Evolutionary conservation across 2,113 vertebrate species (phyloP).

Genomic region (Chionis minor): DNA sequence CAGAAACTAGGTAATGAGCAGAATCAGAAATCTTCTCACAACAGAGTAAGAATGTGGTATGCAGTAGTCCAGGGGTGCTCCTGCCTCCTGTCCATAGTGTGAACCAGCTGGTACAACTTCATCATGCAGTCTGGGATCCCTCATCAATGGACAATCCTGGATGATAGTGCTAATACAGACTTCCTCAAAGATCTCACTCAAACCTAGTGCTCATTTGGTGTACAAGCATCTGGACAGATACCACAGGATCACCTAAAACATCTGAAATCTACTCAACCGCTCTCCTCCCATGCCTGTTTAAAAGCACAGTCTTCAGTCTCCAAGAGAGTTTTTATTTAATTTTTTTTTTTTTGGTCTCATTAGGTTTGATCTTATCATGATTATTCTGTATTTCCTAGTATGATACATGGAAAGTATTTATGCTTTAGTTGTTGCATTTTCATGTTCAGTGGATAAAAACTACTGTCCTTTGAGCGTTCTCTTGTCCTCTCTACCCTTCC

Average conservation of each 20-base stretch:
- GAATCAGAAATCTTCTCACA: neutral
- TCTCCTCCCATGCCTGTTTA: neutral
- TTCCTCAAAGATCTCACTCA: neutral
- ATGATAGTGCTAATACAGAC: neutral
- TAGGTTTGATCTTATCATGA: neutral
- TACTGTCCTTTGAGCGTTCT: neutral
- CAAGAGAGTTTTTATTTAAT: neutral
- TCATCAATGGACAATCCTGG: neutral
- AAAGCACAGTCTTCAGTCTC: neutral
- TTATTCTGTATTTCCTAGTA: neutral
- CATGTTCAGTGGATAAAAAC: neutral
- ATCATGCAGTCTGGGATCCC: neutral
- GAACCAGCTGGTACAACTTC: neutral
- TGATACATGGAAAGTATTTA: neutral
- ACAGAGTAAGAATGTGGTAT: neutral
- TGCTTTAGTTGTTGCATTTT: neutral
- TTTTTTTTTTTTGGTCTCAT: neutral
- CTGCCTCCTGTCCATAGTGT: neutral
- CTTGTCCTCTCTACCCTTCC: neutral
- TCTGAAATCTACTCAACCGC: neutral
- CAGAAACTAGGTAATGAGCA: neutral
- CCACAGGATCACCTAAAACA: neutral
- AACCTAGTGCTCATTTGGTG: fast-evolving
- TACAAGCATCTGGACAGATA: neutral
- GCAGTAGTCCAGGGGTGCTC: neutral